Evolutionary conservation across 2,797 vertebrate genomes (phyloP).

Genomic region (Muscicapa striata): DNA sequence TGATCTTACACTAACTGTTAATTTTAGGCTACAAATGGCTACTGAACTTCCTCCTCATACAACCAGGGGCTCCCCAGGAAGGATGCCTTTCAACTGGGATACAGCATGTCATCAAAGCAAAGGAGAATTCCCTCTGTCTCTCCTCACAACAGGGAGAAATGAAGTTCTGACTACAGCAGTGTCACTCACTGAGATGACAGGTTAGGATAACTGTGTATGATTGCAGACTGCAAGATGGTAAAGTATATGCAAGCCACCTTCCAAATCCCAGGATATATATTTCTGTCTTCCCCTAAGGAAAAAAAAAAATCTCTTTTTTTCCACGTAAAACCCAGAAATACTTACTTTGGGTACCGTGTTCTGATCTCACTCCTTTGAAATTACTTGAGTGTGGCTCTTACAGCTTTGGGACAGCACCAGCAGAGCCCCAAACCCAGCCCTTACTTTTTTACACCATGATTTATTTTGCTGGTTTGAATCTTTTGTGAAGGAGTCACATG

Average conservation of each 20-base stretch:
- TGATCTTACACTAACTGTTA: not conserved
- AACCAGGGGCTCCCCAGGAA: conserved; percentile 1
- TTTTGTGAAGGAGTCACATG: not conserved
- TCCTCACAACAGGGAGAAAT: not conserved
- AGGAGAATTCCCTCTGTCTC: not conserved
- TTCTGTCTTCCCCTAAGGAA: not conserved
- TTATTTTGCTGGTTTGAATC: not conserved
- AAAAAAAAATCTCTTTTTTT: not conserved
- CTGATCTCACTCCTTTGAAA: not conserved
- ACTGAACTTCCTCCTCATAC: not conserved
- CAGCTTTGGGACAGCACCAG: not conserved
- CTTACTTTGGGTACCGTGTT: not conserved
- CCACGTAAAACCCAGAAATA: not conserved
- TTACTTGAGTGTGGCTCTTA: not conserved
- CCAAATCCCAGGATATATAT: not conserved
- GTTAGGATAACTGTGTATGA: conserved; percentile 31
- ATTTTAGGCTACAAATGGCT: not conserved
- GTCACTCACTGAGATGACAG: conserved; percentile 48
- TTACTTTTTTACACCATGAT: not conserved
- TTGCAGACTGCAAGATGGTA: conserved; percentile 1
- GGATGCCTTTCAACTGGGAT: conserved; percentile 16
- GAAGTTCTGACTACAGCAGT: not conserved
- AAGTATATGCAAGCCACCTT: conserved; percentile 19
- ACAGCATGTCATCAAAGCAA: conserved; percentile 3
- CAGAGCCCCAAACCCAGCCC: not conserved